Evolutionary conservation across 2,888 invertebrate species (phyloP), one percentile per base, ranked within the genome.

Genomic region (Ochlodes sylvanus): DNA sequence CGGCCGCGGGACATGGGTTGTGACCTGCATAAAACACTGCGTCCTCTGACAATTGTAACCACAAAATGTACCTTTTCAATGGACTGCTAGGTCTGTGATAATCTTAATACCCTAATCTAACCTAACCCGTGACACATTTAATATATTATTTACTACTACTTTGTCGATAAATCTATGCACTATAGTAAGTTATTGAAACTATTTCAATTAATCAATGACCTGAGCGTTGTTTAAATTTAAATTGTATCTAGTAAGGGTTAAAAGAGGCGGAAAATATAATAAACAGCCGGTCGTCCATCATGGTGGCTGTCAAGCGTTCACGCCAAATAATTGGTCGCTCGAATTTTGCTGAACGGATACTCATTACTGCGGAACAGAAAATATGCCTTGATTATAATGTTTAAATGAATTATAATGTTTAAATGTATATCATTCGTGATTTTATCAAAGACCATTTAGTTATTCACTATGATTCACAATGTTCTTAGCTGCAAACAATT

Each of bases 211-310:
- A 38, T 50, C 50, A 61, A 50, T 58, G 34, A 47, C 50, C 34
- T 38, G 7, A 38, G 50, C 50, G 58, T 52, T 66, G 52, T 58
- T 58, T 58, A 60, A 60, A 42, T 58, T 66, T 57, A 66, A 60
- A 54, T 60, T 60, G 66, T 47, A 66, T 60, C 58, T 41, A 66
- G 58, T 14, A 54, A 52, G 58, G 66, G 66, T 66, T 66, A 66
- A 66, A 66, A 66, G 66, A 52, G 50, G 58, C 52, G 58, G 42
- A 58, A 60, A 65, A 65, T 65, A 80, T 79, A 79, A 84, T 84
- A 85, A 84, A 83, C 75, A 78, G 79, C 76, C 52, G 79, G 80
- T 79, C 83, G 80, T 88, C 78, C 81, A 84, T 87, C 86, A 86
- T 80, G 73, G 76, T 72, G 74, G 76, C 77, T 78, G 84, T 80